Conservation (phyloP, 2,113 vertebrate genomes). For the Addax nasomaculatus region DNA sequence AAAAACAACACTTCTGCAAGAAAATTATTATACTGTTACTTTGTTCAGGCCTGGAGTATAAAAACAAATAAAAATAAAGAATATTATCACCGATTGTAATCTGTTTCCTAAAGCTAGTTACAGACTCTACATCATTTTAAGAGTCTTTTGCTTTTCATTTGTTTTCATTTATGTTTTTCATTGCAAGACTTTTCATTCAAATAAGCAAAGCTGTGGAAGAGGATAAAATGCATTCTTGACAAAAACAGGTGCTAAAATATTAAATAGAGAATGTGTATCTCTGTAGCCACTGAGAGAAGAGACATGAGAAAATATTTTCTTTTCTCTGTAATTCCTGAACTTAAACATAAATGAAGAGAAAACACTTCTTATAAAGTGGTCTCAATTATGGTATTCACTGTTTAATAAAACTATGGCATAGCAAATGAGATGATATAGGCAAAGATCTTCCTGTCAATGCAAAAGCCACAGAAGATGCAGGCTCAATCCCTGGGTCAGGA, state of each 20-base stretch:
- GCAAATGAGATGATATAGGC: neutral
- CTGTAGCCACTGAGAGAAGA: neutral
- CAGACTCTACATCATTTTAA: neutral
- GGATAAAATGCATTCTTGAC: neutral
- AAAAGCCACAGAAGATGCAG: neutral
- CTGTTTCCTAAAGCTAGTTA: neutral
- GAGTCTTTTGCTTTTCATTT: neutral
- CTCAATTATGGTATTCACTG: neutral
- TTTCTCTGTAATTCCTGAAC: neutral
- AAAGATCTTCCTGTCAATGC: neutral
- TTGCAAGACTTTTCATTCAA: neutral
- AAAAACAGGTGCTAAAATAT: neutral
- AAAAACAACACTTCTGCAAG: neutral
- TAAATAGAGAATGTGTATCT: neutral
- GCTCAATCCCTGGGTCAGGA: neutral
- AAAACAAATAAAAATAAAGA: neutral
- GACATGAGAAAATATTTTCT: neutral
- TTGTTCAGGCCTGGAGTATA: neutral
- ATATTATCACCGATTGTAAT: neutral
- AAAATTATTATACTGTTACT: neutral
- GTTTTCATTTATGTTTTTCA: neutral
- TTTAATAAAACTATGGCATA: neutral
- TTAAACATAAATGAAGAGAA: neutral
- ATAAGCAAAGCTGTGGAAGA: neutral
- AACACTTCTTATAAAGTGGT: neutral